Evolutionary conservation across 1,140 invertebrate genomes (phyloP).

Genomic region (Drosophila pruinosa): DNA sequence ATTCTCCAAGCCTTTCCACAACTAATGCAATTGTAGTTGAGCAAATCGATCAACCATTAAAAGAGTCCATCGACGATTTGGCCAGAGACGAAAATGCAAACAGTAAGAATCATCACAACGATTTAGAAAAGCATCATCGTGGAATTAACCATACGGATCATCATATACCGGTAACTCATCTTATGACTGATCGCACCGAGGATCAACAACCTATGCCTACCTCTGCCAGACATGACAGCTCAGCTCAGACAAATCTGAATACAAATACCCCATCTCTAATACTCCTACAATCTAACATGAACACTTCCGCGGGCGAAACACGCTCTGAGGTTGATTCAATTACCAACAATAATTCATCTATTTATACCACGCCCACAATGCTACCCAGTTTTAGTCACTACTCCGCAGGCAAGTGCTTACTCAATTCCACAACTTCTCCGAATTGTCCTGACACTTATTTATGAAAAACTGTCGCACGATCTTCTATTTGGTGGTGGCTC

Average conservation of each 20-base stretch:
- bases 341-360: slow-evolving; percentile 83
- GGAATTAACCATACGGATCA: not conserved
- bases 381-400: slow-evolving; percentile 89
- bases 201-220: slow-evolving; percentile 28
- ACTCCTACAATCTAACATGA: slow-evolving; percentile 50
- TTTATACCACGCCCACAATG: slow-evolving; percentile 85
- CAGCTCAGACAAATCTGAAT: slow-evolving; percentile 9
- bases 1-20: slow-evolving; percentile 14
- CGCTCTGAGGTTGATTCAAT: slow-evolving; percentile 55
- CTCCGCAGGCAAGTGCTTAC: slow-evolving; percentile 86
- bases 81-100: slow-evolving; percentile 6
- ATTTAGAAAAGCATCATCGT: slow-evolving; percentile 3
- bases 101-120: slow-evolving; percentile 18
- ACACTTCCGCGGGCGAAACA: slow-evolving; percentile 61
- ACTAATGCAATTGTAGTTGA: not conserved
- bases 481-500: slow-evolving; percentile 15
- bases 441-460: not conserved
- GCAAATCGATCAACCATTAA: slow-evolving; percentile 8
- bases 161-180: slow-evolving; percentile 14
- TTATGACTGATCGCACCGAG: slow-evolving; percentile 14
- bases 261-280: slow-evolving; percentile 52
- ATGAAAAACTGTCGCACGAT: not conserved
- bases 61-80: slow-evolving; percentile 27
- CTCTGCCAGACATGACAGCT: slow-evolving; percentile 22
- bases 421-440: not conserved